Base-by-base conservation (phyloP, 35 echinoderm and acorn worm genomes). In the Anneissia japonica region DNA sequence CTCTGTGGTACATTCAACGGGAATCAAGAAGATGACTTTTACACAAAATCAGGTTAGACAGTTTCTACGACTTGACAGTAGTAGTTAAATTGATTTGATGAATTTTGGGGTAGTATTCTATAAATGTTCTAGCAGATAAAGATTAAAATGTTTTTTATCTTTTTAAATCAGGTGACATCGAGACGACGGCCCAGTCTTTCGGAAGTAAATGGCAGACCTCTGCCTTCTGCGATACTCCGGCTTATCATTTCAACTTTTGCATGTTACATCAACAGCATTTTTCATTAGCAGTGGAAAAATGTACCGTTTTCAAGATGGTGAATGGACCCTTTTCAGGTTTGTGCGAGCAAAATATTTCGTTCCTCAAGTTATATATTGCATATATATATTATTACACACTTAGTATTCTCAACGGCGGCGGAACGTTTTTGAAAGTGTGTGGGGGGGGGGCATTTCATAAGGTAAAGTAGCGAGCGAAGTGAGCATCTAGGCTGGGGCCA, bases 1-100 rank as follows among this genome's bases (percentile, higher is more conserved):
- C 41, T 97, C 11, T 97, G 94, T 82, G 94, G 94, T 88, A 97
- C 91, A 17, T 97, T 93, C 77, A 93, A 92, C 80, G 88, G 85
- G 40, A 93, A 97, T 55, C 90, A 93, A 76, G 75, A 86, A 14
- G 91, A 97, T 81, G 94, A 97, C 37, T 97, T 90, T 39, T 88
- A 87, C 74, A 97, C 94, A 0, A 39, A 78, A 37, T 84, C 84
- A 28, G 94, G 94, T 97, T 37, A 82, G 84, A 7, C 16, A 7
- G 0, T 45, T 45, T 30, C 7, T 39, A 64, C n/a, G 51, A 14
- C 16, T 78, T 30, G 3, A 30, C 32, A 75, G 32, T 75, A 75
- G n/a, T 75, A 34, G n/a, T 64, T 64, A n/a, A 14, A 64, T 14
- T 64, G 12, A 64, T 64, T 14, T 14, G 12, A 64, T 64, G 12